Conservation (phyloP, 2,113 vertebrate species). For the Malurus cyaneus region DNA sequence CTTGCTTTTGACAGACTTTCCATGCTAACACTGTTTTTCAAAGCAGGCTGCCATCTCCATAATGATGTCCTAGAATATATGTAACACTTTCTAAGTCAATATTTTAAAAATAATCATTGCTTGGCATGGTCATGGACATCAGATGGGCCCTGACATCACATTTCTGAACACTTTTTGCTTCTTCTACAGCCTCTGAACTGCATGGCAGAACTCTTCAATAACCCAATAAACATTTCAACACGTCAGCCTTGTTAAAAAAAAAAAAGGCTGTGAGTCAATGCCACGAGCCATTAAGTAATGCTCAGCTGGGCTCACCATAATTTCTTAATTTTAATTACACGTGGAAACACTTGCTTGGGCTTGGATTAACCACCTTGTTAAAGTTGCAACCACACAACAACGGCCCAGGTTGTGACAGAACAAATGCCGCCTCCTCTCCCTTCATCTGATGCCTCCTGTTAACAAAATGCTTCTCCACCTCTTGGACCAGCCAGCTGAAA, state of each 20-base stretch:
- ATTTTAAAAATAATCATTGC: background rate
- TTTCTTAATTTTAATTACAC: background rate
- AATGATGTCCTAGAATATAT: background rate
- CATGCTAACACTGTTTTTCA: constrained; percentile 19
- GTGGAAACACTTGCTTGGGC: background rate
- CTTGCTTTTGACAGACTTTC: constrained; percentile 4
- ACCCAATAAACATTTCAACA: constrained; percentile 16
- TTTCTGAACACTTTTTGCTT: background rate
- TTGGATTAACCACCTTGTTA: background rate
- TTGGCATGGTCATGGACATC: background rate
- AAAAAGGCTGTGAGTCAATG: background rate
- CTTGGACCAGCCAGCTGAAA: background rate
- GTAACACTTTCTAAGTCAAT: background rate
- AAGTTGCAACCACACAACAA: background rate
- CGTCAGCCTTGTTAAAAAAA: background rate
- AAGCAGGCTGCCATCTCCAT: constrained; percentile 44
- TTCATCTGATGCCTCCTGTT: background rate
- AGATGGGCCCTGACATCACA: background rate
- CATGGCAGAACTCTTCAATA: background rate
- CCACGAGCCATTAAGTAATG: background rate
- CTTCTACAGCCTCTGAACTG: background rate
- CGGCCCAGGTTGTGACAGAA: accelerated
- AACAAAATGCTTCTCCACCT: background rate
- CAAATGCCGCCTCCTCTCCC: background rate
- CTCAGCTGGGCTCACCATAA: background rate